Conservation (phyloP, 2,113 vertebrate species). For the Sceloporus tristichus region DNA sequence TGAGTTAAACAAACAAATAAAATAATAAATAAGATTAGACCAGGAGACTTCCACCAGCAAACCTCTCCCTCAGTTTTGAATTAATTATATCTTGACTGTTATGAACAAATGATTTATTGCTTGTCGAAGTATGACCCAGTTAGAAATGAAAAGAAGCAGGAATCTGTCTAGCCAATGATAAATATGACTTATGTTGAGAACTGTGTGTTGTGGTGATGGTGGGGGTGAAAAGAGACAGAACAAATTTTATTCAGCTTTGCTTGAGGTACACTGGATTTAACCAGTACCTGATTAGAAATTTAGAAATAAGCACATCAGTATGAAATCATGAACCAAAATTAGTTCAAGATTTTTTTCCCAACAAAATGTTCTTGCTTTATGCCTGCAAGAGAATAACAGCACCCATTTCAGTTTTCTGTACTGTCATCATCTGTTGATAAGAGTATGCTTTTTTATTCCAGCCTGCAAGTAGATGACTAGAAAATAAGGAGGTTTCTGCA, state of each 20-base stretch:
- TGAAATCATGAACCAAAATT: neutral
- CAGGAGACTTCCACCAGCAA: neutral
- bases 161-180: conserved; percentile 21
- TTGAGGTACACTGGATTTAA: neutral
- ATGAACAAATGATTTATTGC: neutral
- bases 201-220: neutral
- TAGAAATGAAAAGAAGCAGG: neutral
- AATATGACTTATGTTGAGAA: neutral
- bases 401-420: neutral
- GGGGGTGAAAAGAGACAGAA: neutral
- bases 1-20: too few species aligned
- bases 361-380: neutral
- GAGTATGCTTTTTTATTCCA: neutral
- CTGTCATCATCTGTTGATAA: neutral
- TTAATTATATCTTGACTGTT: neutral
- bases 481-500: neutral
- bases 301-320: neutral
- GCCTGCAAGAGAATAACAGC: neutral
- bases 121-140: neutral
- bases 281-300: fast-evolving
- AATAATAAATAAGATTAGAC: neutral
- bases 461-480: neutral
- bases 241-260: neutral
- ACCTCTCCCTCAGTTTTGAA: neutral
- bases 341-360: neutral